Evolutionary conservation across 23 tunicate genomes (phyloP).

Genomic region (Aplidium turbinatum): DNA sequence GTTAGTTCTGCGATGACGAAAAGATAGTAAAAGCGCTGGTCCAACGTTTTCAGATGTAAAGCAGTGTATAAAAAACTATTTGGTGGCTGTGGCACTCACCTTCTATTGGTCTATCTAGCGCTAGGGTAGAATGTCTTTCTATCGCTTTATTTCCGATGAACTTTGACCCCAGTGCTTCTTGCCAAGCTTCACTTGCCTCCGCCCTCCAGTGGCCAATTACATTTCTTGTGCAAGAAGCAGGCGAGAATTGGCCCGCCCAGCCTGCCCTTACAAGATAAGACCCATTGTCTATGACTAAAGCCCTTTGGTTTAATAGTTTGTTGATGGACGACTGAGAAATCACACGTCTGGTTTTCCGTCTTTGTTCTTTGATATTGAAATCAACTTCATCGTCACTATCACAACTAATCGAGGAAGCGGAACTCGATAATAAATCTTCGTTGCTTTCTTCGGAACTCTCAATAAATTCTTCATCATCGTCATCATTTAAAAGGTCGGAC

Average conservation of each 20-base stretch:
- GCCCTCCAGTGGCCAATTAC: slow-evolving; percentile 77
- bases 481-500: slow-evolving; percentile 33
- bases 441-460: slow-evolving; percentile 40
- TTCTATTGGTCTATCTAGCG: slow-evolving; percentile 43
- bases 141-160: slow-evolving; percentile 76
- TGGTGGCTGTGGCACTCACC: slow-evolving; percentile 34
- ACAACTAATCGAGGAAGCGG: too few species aligned
- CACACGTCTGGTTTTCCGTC: not conserved
- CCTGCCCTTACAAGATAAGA: slow-evolving; percentile 72
- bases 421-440: too few species aligned
- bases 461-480: slow-evolving; percentile 49
- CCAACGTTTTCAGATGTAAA: too few species aligned
- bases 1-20: too few species aligned
- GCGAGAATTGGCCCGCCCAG: slow-evolving; percentile 63
- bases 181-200: slow-evolving; percentile 80
- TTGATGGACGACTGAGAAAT: not conserved
- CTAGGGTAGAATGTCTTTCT: slow-evolving; percentile 39
- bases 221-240: slow-evolving; percentile 39
- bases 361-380: too few species aligned
- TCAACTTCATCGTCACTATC: too few species aligned
- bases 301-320: slow-evolving; percentile 15
- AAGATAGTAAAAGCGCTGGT: too few species aligned
- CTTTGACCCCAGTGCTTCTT: slow-evolving; percentile 58
- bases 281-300: slow-evolving; percentile 72
- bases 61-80: too few species aligned